phyloP scores from a whole-genome alignment of 2,888 invertebrate species.

The Flabesymbios commensalis region DNA sequence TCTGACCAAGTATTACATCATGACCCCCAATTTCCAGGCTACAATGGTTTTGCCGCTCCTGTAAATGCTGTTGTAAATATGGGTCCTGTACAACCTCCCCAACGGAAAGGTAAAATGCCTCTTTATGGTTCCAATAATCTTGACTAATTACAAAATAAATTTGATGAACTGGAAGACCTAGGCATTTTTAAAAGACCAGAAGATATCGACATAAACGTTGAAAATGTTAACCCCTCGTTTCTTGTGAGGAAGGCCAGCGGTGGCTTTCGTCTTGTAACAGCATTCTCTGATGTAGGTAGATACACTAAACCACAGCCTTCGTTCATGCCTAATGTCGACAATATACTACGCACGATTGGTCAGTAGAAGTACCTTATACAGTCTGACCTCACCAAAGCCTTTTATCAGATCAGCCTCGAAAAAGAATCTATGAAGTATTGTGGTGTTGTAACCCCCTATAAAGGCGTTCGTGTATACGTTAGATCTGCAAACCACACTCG shows the following conservation, averaged over 20 bases:
- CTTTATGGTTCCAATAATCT: constrained; percentile 12
- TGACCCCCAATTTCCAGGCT: not conserved
- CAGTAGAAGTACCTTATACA: not conserved
- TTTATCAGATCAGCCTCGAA: not conserved
- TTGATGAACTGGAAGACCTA: constrained; percentile 10
- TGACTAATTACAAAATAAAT: constrained; percentile 14
- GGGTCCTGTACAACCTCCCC: constrained; percentile 17
- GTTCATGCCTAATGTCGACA: not conserved
- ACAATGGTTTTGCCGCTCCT: not conserved
- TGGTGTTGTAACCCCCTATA: constrained; percentile 13
- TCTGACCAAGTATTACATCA: constrained; percentile 7
- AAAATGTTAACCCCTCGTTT: constrained; percentile 11
- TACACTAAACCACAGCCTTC: no score
- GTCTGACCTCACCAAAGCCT: not conserved
- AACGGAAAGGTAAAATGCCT: constrained; percentile 20
- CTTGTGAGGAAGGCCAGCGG: no score
- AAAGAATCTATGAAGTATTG: constrained; percentile 11
- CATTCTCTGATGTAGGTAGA: no score
- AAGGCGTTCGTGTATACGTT: constrained; percentile 19
- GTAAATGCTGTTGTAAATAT: constrained; percentile 5
- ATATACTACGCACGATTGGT: not conserved
- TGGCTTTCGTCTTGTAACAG: no score
- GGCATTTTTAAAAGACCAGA: constrained; percentile 11
- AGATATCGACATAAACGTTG: constrained; percentile 2
- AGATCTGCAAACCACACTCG: constrained; percentile 29